Evolutionary conservation across 2,797 vertebrate species (phyloP), one percentile per base, ranked within the genome.

Genomic region (Tiaroga cobitis): DNA sequence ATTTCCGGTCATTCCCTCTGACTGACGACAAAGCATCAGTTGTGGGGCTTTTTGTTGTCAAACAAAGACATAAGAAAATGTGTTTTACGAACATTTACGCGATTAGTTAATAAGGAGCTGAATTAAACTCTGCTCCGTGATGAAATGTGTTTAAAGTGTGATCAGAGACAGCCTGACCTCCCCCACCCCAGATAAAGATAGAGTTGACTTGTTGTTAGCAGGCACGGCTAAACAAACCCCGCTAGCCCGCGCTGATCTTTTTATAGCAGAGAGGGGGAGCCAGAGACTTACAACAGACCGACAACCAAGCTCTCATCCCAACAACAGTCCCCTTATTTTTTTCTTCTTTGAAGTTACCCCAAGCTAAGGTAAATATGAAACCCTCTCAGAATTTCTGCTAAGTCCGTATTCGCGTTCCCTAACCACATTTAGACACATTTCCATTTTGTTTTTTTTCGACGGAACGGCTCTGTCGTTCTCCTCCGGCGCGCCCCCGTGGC

Each of bases 301-400:
- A 79, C 56, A 67, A 49, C 41, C 70, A 32, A 43, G 81, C 79
- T 76, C 84, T 76, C 80, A 82, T 86, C 80, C 77, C 67, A 82
- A 82, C 85, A 79, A 83, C 81, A 74, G 67, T 54, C 65, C 85
- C 69, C 69, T 73, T 26, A 73, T 77, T 83, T 72, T 69, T 85
- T 85, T 63, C 69, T 74, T 56, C 69, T 86, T 87, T 87, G 67
- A 87, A 83, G 67, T 87, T 83, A 67, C 74, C 65, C 75, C 65
- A 85, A 79, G 81, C 75, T 56, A 73, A 83, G 81, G 85, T 87
- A 80, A 87, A 83, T 87, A 83, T 82, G 32, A 63, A 77, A 82
- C 15, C 72, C n/a, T 69, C 19, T 68, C 49, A 43, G 2, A 54
- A 43, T 16, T 69, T 18, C 67, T 43, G 37, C 67, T 46, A 46